Conservation (phyloP, 1,140 invertebrate species). For the Drosophila lowei region DNA sequence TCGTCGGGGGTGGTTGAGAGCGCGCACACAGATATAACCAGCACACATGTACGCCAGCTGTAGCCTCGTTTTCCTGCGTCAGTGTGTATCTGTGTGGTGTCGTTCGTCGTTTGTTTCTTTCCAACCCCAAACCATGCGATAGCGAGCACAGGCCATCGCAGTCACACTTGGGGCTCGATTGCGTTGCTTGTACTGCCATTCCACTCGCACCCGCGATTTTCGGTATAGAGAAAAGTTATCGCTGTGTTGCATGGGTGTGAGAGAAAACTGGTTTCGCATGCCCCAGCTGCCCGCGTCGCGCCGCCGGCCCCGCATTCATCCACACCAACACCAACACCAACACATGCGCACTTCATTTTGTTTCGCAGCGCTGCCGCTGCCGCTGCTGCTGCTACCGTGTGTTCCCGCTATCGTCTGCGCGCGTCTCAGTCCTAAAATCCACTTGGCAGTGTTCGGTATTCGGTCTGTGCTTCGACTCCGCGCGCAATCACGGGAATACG, state of each 20-base stretch:
- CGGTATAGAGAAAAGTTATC: constrained; percentile 64
- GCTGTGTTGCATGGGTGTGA: constrained; percentile 14
- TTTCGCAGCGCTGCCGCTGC: constrained; percentile 24
- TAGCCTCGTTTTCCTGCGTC: constrained; percentile 43
- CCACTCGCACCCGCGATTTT: constrained; percentile 47
- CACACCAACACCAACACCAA: constrained; percentile 34
- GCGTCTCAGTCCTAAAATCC: constrained; percentile 45
- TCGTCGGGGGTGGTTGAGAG: constrained; percentile 49
- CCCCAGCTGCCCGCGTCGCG: constrained; percentile 2
- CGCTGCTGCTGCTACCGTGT: too few species aligned
- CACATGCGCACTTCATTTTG: constrained; percentile 64
- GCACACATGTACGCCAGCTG: constrained; percentile 65
- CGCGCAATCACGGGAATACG: too few species aligned
- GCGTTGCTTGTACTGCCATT: constrained; percentile 32
- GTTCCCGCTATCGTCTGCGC: neutral
- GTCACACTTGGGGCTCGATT: constrained; percentile 9
- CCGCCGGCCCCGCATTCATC: neutral
- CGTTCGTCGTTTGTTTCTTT: constrained; percentile 50
- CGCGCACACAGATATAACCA: constrained; percentile 50
- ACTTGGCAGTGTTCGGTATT: constrained; percentile 50
- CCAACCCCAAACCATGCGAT: constrained; percentile 33
- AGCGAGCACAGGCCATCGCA: constrained; percentile 27
- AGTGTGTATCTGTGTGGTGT: too few species aligned
- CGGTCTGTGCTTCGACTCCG: too few species aligned
- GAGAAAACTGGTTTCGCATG: constrained; percentile 55